These are phyloP conservation scores for Bimastos eiseni DNA, from an alignment of 2,888 invertebrate species.

Conservation along the genomic window DNA sequence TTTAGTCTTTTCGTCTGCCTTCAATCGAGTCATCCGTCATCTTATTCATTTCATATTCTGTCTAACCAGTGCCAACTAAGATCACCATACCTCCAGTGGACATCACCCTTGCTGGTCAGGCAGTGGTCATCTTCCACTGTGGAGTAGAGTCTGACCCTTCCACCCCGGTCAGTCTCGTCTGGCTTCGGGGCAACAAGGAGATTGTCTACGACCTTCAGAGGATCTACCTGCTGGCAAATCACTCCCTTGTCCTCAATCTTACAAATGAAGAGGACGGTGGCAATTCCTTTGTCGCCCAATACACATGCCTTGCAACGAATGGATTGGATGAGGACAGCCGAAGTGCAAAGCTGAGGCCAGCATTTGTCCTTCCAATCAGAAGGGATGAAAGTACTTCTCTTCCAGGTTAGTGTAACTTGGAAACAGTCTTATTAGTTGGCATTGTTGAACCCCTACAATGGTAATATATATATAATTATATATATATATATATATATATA, in stretches of 20 bases:
- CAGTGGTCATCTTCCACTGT: slow-evolving; percentile 32
- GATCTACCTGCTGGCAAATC: slow-evolving; percentile 28
- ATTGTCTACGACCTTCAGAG: slow-evolving; percentile 27
- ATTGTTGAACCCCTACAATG: background rate
- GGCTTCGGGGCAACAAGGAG: slow-evolving; percentile 33
- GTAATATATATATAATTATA: background rate
- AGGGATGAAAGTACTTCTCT: background rate
- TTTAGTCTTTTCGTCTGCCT: background rate
- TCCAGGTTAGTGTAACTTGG: background rate
- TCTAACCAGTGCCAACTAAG: slow-evolving; percentile 23
- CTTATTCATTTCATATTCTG: background rate
- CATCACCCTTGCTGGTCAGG: slow-evolving; percentile 26
- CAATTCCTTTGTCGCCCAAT: slow-evolving; percentile 35
- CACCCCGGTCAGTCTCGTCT: slow-evolving; percentile 33
- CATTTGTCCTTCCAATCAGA: background rate
- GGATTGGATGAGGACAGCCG: slow-evolving; percentile 28
- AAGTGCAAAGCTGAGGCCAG: slow-evolving; percentile 30
- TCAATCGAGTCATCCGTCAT: background rate
- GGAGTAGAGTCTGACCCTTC: slow-evolving; percentile 35
- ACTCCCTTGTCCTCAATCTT: slow-evolving; percentile 38
- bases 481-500: no score
- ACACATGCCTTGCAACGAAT: slow-evolving; percentile 35
- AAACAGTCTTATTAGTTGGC: background rate
- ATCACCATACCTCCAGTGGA: slow-evolving; percentile 32
- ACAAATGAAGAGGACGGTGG: slow-evolving; percentile 32